Percentiles rank a stretch among this genome's conserved stretches.
phyloP scores from a whole-genome alignment of 2,797 vertebrate species.

The Corythornis leucogaster region DNA sequence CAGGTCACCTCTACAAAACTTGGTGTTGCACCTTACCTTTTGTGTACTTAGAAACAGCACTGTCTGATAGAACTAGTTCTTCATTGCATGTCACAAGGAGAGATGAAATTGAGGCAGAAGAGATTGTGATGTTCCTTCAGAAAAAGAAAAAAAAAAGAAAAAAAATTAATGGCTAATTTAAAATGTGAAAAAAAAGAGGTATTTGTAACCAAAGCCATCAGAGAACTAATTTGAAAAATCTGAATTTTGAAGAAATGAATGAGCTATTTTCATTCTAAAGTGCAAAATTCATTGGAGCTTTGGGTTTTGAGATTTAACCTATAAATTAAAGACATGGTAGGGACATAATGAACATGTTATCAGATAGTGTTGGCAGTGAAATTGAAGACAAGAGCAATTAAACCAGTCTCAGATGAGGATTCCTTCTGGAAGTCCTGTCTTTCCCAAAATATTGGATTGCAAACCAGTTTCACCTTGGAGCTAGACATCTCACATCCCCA shows the following conservation, averaged over 20 bases:
- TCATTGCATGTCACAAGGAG: constrained; percentile 51
- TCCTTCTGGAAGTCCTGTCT: neutral
- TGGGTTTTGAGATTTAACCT: neutral
- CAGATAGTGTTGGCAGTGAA: neutral
- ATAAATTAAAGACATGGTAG: neutral
- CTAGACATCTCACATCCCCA: neutral
- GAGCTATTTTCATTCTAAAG: neutral
- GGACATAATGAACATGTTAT: neutral
- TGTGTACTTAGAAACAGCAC: neutral
- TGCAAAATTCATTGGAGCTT: neutral
- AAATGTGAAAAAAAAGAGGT: neutral
- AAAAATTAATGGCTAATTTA: neutral
- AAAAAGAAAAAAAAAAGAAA: neutral
- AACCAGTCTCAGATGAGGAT: neutral
- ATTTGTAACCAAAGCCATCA: neutral
- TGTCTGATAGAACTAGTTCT: neutral
- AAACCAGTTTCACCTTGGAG: neutral
- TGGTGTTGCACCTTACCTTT: constrained; percentile 30
- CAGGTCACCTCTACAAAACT: neutral
- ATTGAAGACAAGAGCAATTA: neutral
- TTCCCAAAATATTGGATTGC: neutral
- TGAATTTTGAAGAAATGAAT: neutral
- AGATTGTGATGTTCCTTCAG: constrained; percentile 63
- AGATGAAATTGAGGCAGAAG: neutral
- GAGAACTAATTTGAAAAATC: neutral